Evolutionary conservation across 1,140 invertebrate species (phyloP).

Genomic region (Danaus melanippus): DNA sequence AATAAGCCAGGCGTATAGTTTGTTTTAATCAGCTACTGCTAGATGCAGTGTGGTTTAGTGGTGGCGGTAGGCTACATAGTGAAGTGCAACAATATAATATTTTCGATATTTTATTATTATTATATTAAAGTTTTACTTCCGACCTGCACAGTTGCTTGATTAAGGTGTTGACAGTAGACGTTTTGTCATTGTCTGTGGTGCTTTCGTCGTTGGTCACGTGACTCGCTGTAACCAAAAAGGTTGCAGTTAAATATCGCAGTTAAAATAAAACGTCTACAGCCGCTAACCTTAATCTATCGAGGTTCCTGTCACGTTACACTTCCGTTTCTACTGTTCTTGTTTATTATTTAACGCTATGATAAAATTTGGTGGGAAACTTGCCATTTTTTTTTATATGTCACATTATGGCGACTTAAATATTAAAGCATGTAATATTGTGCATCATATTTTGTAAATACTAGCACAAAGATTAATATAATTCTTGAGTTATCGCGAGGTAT

Average conservation of each 20-base stretch:
- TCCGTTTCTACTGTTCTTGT: conserved; percentile 33
- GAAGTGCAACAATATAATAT: conserved; percentile 31
- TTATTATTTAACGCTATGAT: conserved; percentile 6
- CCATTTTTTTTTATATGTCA: conserved; percentile 10
- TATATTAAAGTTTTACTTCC: conserved; percentile 17
- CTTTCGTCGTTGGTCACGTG: neutral
- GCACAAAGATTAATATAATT: too few species aligned
- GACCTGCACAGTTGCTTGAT: conserved; percentile 44
- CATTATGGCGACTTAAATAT: conserved; percentile 22
- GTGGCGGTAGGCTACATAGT: conserved; percentile 52
- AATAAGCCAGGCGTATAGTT: conserved; percentile 31
- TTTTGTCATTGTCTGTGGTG: conserved; percentile 6
- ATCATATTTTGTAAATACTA: conserved; percentile 11
- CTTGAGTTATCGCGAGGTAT: too few species aligned
- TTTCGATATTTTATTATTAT: conserved; percentile 30
- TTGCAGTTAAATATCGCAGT: neutral
- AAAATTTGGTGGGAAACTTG: neutral
- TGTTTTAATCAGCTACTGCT: conserved; percentile 28
- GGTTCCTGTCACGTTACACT: conserved; percentile 50
- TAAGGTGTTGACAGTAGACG: conserved; percentile 21
- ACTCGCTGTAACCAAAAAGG: conserved; percentile 2
- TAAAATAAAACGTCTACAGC: conserved; percentile 15
- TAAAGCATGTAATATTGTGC: conserved; percentile 31
- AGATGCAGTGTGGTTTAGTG: conserved; percentile 35
- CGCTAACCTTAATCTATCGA: conserved; percentile 28